Base-by-base conservation (phyloP, 2,797 vertebrate species). In the Luscinia luscinia region DNA sequence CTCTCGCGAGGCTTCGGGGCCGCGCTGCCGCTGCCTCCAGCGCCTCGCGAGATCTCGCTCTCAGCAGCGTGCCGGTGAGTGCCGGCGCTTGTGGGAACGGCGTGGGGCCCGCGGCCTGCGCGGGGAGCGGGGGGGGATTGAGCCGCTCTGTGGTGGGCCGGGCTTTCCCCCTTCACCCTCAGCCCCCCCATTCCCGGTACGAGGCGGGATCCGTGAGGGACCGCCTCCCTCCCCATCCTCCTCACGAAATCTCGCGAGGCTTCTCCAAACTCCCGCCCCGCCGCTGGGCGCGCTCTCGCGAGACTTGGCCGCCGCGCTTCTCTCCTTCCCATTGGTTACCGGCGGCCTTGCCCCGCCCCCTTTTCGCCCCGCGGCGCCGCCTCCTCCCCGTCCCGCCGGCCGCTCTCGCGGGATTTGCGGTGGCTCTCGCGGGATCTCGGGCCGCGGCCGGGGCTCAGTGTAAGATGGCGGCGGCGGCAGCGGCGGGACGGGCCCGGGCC, bases 401-500 rank as follows among this genome's bases (percentile, higher is more conserved):
- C 26, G 15, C 49, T 73, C 80, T 84, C 81, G 81, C 81, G 81
- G 81, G 81, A 84, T 3, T 32, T 61, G 73, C 12, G 27, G 11
- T n/a, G 3, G n/a, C n/a, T 91, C 74, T 79, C 67, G 75, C 67
- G 74, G 54, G 61, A 67, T 36, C 32, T 51, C 55, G 43, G 62
- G 67, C 89, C 55, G 46, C 70, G 74, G 75, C 38, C 52, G 43
- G 81, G 69, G 68, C 57, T 59, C 62, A 63, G 69, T 74, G 81
- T 90, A 92, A 90, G 83, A 96, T 93, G 91, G 85, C 86, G 87
- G 79, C 81, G 86, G 89, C 77, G 89, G 89, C 73, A 26, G 73
- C 73, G 66, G 80, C 78, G 58, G 69, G 73, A 48, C 69, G 70
- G 54, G 62, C 36, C 52, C 19, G 64, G 87, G 48, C 79, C 57